phyloP scores from a whole-genome alignment of 1,140 invertebrate species.

The Brachionus plicatilis region DNA sequence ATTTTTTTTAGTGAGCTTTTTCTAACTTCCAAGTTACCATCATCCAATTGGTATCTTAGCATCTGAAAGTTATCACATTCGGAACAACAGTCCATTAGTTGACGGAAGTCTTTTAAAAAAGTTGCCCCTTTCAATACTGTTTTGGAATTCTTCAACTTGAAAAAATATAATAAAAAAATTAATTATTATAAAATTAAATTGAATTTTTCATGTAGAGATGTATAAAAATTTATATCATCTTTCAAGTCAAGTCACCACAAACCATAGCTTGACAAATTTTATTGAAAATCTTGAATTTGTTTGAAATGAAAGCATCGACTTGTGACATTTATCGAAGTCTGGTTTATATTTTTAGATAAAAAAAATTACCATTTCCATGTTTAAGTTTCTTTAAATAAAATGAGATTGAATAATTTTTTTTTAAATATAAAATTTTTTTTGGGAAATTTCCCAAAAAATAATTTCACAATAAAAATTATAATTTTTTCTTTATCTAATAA shows the following conservation, averaged over 20 bases:
- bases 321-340: not conserved
- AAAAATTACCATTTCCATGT: not conserved
- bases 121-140: not conserved
- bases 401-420: too few relatives aligned
- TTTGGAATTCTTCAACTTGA: not conserved
- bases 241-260: too few relatives aligned
- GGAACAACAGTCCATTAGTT: not conserved
- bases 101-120: not conserved
- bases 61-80: not conserved
- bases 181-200: too few relatives aligned
- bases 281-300: not conserved
- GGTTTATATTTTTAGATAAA: not conserved
- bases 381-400: not conserved
- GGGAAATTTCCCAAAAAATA: too few relatives aligned
- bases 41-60: not conserved
- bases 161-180: not conserved
- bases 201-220: too few relatives aligned
- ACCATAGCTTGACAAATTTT: not conserved
- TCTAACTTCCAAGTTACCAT: not conserved
- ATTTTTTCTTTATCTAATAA: too few relatives aligned
- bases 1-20: not conserved
- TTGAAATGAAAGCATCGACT: too few relatives aligned
- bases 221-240: too few relatives aligned
- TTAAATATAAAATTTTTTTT: too few relatives aligned
- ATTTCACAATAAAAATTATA: too few relatives aligned